Evolutionary conservation across 2,797 vertebrate genomes (phyloP).

Genomic region (Melanotaenia boesemani): DNA sequence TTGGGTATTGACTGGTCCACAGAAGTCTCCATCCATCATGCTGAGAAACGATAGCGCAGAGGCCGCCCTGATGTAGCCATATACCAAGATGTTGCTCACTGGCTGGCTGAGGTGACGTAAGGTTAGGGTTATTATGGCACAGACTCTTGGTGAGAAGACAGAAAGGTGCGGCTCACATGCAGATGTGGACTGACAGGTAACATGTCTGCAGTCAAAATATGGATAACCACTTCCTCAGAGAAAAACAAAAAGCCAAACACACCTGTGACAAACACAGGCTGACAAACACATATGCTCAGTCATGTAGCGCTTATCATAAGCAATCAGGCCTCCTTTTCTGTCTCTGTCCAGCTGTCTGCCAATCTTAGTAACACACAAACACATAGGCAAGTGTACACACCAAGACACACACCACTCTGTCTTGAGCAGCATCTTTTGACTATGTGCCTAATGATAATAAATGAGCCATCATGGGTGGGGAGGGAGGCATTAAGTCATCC

Average conservation of each 20-base stretch:
- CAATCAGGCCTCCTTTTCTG: slow-evolving; percentile 44
- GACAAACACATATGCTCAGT: slow-evolving; percentile 68
- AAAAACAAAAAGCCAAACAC: slow-evolving; percentile 11
- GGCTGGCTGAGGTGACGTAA: slow-evolving; percentile 65
- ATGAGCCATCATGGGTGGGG: slow-evolving; percentile 84
- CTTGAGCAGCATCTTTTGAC: slow-evolving; percentile 82
- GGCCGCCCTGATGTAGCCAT: slow-evolving; percentile 69
- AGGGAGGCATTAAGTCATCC: slow-evolving; percentile 88
- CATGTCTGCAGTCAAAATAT: slow-evolving; percentile 43
- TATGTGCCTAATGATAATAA: slow-evolving; percentile 88
- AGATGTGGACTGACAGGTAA: slow-evolving; percentile 53
- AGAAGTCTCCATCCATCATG: slow-evolving; percentile 83
- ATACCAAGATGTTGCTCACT: slow-evolving; percentile 66
- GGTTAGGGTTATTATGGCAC: slow-evolving; percentile 66
- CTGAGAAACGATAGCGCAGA: slow-evolving; percentile 79
- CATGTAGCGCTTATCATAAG: slow-evolving; percentile 38
- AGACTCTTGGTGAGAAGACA: slow-evolving; percentile 38
- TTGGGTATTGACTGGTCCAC: slow-evolving; percentile 84
- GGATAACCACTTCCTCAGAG: slow-evolving; percentile 42
- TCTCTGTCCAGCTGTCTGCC: slow-evolving; percentile 47
- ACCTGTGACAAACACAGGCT: slow-evolving; percentile 59
- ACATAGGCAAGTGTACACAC: slow-evolving; percentile 17
- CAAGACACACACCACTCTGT: slow-evolving; percentile 52
- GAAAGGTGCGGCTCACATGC: slow-evolving; percentile 21
- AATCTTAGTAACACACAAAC: slow-evolving; percentile 32